A percentile compares a stretch with the other conserved stretches of the same genome.
phyloP scores from a whole-genome alignment of 2,888 invertebrate species.

The Phortica okadai region DNA sequence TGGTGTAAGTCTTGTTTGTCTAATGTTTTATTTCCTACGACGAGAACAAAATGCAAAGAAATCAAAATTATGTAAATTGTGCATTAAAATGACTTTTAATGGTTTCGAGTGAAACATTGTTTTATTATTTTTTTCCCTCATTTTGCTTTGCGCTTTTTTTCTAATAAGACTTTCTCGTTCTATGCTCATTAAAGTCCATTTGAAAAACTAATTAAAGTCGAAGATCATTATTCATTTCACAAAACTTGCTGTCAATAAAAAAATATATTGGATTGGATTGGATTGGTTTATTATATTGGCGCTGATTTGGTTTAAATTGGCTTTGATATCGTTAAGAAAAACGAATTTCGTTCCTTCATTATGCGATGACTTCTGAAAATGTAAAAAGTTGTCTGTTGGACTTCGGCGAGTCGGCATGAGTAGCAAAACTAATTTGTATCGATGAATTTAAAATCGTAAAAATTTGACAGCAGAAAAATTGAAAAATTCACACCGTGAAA shows the following conservation, averaged over 20 bases:
- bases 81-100: slow-evolving; percentile 54
- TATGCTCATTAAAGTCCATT: slow-evolving; percentile 35
- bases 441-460: slow-evolving; percentile 38
- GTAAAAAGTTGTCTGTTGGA: not conserved
- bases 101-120: slow-evolving; percentile 14
- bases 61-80: slow-evolving; percentile 55
- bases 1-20: not conserved
- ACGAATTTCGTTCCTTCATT: slow-evolving; percentile 23
- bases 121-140: not conserved
- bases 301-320: not conserved
- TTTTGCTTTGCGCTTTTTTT: not conserved
- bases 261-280: not conserved
- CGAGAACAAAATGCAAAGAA: no score
- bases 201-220: slow-evolving; percentile 28
- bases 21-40: no score
- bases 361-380: slow-evolving; percentile 39
- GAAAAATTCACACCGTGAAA: slow-evolving; percentile 58
- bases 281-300: not conserved
- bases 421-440: slow-evolving; percentile 56
- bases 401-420: slow-evolving; percentile 42
- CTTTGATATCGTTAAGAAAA: not conserved
- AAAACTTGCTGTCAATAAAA: slow-evolving; percentile 29
- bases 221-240: slow-evolving; percentile 32
- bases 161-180: slow-evolving; percentile 35
- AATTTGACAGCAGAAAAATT: slow-evolving; percentile 47